Percentiles rank a stretch among this genome's conserved stretches.
phyloP scores from a whole-genome alignment of 2,888 invertebrate species.

The Leptinotarsa juncta region DNA sequence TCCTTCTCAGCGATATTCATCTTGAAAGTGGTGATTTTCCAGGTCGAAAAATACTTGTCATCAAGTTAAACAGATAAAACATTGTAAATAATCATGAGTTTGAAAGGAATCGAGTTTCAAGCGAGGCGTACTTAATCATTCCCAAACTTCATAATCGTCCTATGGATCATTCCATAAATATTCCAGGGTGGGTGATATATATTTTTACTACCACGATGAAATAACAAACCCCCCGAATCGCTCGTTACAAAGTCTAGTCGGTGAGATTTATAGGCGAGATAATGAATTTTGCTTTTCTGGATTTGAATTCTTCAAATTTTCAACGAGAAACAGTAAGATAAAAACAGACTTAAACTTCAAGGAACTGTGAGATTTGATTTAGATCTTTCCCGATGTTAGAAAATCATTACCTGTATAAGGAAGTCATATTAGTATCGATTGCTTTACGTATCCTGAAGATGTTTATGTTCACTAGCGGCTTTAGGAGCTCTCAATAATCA shows the following conservation, averaged over 20 bases:
- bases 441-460: not conserved
- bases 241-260: not conserved
- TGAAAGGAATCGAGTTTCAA: not conserved
- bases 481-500: not conserved
- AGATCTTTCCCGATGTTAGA: too few relatives aligned
- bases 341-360: too few relatives aligned
- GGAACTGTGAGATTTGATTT: too few relatives aligned
- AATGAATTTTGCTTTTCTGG: not conserved
- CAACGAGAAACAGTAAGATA: not conserved
- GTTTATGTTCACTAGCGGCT: constrained; percentile 4
- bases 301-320: not conserved
- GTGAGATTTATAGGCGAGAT: not conserved
- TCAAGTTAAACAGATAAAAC: not conserved
- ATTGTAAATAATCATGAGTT: not conserved
- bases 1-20: too few relatives aligned
- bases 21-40: too few relatives aligned
- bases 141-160: not conserved
- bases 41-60: not conserved
- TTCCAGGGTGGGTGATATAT: not conserved
- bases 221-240: not conserved
- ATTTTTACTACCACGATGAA: constrained; percentile 7
- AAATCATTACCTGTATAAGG: not conserved
- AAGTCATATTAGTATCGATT: not conserved
- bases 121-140: not conserved
- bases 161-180: constrained; percentile 8